Conservation (phyloP, 2,113 vertebrate genomes). For the Numenius arquata region DNA sequence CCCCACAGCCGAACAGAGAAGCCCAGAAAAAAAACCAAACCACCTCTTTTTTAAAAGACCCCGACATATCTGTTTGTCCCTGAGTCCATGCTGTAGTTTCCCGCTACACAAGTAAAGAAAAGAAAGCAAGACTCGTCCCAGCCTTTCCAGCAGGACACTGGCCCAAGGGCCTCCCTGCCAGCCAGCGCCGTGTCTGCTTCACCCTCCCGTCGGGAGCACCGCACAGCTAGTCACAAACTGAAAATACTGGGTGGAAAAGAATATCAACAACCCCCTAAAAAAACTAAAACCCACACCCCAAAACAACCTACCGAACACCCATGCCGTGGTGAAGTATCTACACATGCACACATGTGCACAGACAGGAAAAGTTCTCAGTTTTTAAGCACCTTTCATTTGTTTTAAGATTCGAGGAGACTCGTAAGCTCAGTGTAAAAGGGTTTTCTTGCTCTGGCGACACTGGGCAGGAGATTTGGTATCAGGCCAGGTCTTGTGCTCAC, state of each 20-base stretch:
- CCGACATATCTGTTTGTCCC: constrained; percentile 18
- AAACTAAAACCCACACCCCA: background rate
- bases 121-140: background rate
- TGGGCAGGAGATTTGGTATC: background rate
- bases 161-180: constrained; percentile 33
- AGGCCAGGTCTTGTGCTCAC: background rate
- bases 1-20: background rate
- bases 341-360: background rate
- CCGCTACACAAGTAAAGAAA: background rate
- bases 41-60: background rate
- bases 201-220: background rate
- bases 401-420: background rate
- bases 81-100: constrained; percentile 43
- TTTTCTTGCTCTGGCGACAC: background rate
- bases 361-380: background rate
- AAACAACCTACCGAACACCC: constrained; percentile 57
- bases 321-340: background rate
- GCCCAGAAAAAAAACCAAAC: background rate
- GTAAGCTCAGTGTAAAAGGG: background rate
- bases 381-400: constrained; percentile 57
- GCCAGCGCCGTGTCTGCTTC: background rate
- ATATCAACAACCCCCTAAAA: background rate
- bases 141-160: background rate
- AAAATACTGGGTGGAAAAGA: constrained; percentile 66
- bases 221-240: constrained; percentile 64